These are phyloP conservation scores for Onychomys leucogaster DNA, from an alignment of 2,797 vertebrate genomes.

Conservation along the genomic window DNA sequence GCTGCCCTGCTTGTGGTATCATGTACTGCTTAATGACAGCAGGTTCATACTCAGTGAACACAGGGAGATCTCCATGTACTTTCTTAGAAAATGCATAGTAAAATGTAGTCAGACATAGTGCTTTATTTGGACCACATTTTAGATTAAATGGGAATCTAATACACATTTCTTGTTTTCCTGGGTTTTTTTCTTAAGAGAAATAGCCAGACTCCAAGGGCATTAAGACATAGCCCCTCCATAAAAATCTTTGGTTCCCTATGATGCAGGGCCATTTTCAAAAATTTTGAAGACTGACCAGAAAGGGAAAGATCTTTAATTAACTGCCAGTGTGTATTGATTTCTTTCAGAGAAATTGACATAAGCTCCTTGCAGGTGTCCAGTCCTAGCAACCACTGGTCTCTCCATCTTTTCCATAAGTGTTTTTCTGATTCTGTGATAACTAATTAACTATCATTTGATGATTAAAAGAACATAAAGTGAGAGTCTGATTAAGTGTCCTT, in stretches of 20 bases:
- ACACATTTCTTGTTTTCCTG: background rate
- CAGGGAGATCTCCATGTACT: too few species aligned
- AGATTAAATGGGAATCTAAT: background rate
- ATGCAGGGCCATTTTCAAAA: conserved; percentile 54
- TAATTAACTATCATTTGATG: conserved; percentile 74
- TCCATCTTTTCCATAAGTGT: conserved; percentile 69
- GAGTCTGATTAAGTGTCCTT: conserved; percentile 75
- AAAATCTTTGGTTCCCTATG: conserved; percentile 28
- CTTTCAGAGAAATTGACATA: conserved; percentile 67
- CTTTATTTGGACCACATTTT: conserved; percentile 30
- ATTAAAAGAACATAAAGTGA: conserved; percentile 76
- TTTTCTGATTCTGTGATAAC: conserved; percentile 74
- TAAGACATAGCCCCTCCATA: background rate
- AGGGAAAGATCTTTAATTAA: conserved; percentile 61
- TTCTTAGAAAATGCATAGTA: background rate
- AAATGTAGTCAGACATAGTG: background rate
- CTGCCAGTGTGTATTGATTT: conserved; percentile 62
- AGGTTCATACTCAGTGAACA: background rate
- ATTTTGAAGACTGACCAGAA: conserved; percentile 47
- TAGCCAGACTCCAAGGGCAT: conserved; percentile 44
- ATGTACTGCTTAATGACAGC: background rate
- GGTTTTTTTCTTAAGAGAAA: background rate
- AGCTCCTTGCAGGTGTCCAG: conserved; percentile 70
- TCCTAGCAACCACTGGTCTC: conserved; percentile 24
- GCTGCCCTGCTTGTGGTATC: background rate